Base-by-base conservation (phyloP, 30 jellyfish, hydroid and myxozoan genomes). In the Hydractinia echinata region DNA sequence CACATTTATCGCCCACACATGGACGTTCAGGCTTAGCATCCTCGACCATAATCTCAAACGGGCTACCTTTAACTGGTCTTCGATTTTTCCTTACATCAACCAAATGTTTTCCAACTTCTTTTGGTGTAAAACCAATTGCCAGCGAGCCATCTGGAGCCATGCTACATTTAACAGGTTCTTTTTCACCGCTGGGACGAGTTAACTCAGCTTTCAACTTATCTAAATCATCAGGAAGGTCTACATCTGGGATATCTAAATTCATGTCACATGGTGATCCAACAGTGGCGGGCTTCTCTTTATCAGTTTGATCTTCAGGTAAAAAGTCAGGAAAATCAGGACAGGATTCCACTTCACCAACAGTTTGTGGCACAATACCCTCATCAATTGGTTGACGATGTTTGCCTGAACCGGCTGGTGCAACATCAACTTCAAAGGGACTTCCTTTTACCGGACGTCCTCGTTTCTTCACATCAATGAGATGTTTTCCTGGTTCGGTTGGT, bases 221-320 rank as follows among this genome's bases (percentile, higher is more conserved):
- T 60, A 93, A 76, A 71, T 93, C 99, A 39, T 93, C 96, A n/a
- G 99, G 99, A 73, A 91, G 60, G n/a, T n/a, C 66, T 15, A 93
- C 64, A 50, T 87, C 96, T 54, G 86, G 94, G 56, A 85, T 62
- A 71, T 84, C 94, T 58, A 93, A 69, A 56, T 83, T 83, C 48
- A 93, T 91, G 61, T 88, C 96, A 53, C 99, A 93, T 55, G 96
- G 96, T 81, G 77, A 76, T 53, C 99, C 99, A 64, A 93, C 96
- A 76, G 95, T 76, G 20, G 99, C 96, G 5, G 79, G 82, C 73
- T 86, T 61, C 20, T 66, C 73, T 16, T 53, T 15, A 15, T 60
- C 76, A 20, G 44, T 4, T 4, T 77, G 60, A 52, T 54, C 85
- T 21, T 7, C 82, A 8, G 85, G 51, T 13, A 48, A 61, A 21